Base-by-base conservation (phyloP, 2,888 invertebrate genomes). In the Philereme transversata region DNA sequence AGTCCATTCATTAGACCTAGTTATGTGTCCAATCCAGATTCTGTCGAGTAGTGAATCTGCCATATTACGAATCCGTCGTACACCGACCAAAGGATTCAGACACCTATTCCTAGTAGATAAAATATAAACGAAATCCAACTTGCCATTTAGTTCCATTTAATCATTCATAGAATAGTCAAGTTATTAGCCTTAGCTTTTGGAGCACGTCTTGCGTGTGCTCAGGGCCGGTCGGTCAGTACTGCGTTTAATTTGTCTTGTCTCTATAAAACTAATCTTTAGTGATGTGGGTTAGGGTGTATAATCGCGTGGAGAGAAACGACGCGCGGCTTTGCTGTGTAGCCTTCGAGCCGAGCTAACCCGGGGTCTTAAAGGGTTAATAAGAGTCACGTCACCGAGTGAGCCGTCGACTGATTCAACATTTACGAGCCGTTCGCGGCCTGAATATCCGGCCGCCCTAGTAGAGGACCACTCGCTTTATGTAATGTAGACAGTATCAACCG, bases 321-420 rank as follows among this genome's bases (percentile, higher is more conserved):
- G 41, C 45, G 40, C 47, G 48, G 51, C 8, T 54, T 54, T n/a
- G 34, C 44, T 45, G 44, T 45, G 52, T 50, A 38, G 62, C 53
- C 55, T 54, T 49, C 48, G 49, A 61, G 58, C 59, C 59, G 46
- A 57, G 54, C 40, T 61, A 59, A 33, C 59, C 50, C 51, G 22
- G 55, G 46, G 56, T 58, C 33, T 49, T 55, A 50, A 36, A 43
- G 57, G 48, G 56, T 49, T 65, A 59, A 62, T 57, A 48, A 53
- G 54, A 60, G 55, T 60, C 47, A 54, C 59, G 51, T 36, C 49
- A 57, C 51, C 50, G 54, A 43, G 44, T 45, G 41, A 51, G 61
- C 47, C 35, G 38, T 52, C 56, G 35, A 50, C 54, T 60, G 60
- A 57, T 50, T 46, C n/a, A 57, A 61, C 57, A 46, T 50, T 57